These are phyloP conservation scores for Lutjanus erythropterus DNA, from an alignment of 2,113 vertebrate species.

Conservation along the genomic window DNA sequence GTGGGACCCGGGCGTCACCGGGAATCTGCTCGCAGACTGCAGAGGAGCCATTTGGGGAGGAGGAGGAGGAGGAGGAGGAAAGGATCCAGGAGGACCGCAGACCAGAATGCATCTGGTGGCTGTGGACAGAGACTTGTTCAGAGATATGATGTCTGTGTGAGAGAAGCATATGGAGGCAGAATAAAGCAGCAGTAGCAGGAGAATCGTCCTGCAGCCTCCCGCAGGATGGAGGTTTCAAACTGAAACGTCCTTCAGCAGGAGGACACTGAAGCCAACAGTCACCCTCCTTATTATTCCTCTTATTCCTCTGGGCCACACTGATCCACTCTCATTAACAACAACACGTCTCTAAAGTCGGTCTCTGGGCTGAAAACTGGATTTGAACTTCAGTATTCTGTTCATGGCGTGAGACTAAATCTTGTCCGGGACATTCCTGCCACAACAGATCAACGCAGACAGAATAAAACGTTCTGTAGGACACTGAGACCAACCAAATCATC, in stretches of 20 bases:
- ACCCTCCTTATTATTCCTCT: background rate
- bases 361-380: too few relatives aligned
- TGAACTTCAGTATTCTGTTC: background rate
- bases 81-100: conserved; percentile 20
- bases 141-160: conserved; percentile 5
- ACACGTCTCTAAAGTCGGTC: background rate
- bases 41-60: background rate
- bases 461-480: too few relatives aligned
- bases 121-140: background rate
- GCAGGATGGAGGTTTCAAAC: background rate
- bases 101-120: conserved; percentile 4
- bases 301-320: background rate
- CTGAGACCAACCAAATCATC: too few relatives aligned
- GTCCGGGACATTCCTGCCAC: too few relatives aligned
- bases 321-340: background rate
- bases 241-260: conserved; percentile 9
- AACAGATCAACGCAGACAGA: too few relatives aligned
- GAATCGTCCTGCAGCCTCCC: conserved; percentile 6
- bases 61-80: too few relatives aligned
- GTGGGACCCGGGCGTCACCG: conserved; percentile 28
- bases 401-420: too few relatives aligned
- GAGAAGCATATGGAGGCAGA: conserved; percentile 21
- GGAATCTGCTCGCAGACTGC: conserved; percentile 30
- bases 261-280: background rate
- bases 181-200: conserved; percentile 13